Evolutionary conservation across 2,113 vertebrate genomes (phyloP), one percentile per base, ranked within the genome.

Genomic region (Penelope pileata): DNA sequence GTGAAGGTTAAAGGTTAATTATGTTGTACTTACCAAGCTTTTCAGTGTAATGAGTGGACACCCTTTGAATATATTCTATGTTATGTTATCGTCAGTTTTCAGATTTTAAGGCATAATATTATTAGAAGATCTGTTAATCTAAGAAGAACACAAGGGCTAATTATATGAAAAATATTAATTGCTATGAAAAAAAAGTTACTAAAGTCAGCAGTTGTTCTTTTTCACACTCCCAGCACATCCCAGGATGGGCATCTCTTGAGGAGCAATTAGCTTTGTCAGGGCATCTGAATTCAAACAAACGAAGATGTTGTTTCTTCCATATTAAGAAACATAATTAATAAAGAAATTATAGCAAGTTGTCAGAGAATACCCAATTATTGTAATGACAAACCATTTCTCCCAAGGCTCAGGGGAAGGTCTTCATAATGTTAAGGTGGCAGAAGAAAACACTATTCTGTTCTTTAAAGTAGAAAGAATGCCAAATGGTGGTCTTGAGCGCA

Each of bases 321-420:
- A 92, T 95, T 96, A 97, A 86, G 86, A 81, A 97, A 94, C 56
- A 93, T 96, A 96, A 96, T 93, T 97, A 97, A 97, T 97, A 97
- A 97, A 96, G 93, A 97, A 97, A 96, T 96, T 90, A 95, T 15
- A 91, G 56, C 45, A 75, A 94, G 82, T 94, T 97, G 95, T 96
- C 96, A 97, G 1, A 66, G 92, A 86, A 70, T 91, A 94, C 70
- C 90, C 93, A 97, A 93, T 97, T 97, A 97, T 68, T 60, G 66
- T 45, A 92, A 95, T 91, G 96, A 91, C 73, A 95, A 88, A 53
- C 40, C 24, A 3, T 93, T 97, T 91, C 86, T 88, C 95, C 75
- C 54, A 96, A 95, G 93, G 51, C 88, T 93, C 91, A 83, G 56
- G 86, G 85, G 92, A 96, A 95, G 43, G 36, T 40, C 90, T 96